Base-by-base conservation (phyloP, 1,140 invertebrate genomes). In the Penaeus japonicus region DNA sequence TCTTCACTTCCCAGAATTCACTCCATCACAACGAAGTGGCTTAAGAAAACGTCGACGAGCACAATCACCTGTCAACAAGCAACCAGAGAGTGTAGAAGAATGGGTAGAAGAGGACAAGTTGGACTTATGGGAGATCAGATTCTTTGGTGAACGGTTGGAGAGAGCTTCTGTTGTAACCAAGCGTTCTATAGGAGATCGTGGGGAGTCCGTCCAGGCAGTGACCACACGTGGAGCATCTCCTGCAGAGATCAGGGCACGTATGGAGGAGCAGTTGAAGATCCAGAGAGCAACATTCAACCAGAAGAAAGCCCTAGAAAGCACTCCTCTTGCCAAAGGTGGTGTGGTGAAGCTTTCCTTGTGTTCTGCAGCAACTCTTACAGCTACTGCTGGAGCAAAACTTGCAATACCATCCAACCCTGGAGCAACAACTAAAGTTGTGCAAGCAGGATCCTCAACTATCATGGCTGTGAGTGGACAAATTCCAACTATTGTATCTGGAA, bases 71-170 rank as follows among this genome's bases (percentile, higher is more conserved):
- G 96, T 97, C 92, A 97, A 96, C 90, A 97, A 96, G 15, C 96
- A 98, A 91, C 97, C 97, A 1, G 96, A 97, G 93, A 96, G 98
- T 12, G 95, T 95, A 10, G 98, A 99, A 93, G 96, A 97, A 92
- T 99, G 98, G 98, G 96, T 98, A 0, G 97, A 98, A 89, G 98
- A 99, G 93, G 97, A 98, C 91, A 97, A 97, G 91, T 92, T 99
- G 30, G 98, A 99, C 92, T 92, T 99, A 0, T 99, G 98, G 98
- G 98, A 99, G 93, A 98, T 99, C 62, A 97, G 97, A 92, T 96
- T 97, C 90, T 99, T 98, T 92, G 97, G 97, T 54, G 98, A 99
- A 92, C 96, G 96, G 93, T 73, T 91, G 53, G 92, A 91, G 78
- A 86, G 89, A 30, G 91, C 90, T 12, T 85, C 90, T 12, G 70